phyloP scores from a whole-genome alignment of 2,888 invertebrate species.

The Plebejus melissa region DNA sequence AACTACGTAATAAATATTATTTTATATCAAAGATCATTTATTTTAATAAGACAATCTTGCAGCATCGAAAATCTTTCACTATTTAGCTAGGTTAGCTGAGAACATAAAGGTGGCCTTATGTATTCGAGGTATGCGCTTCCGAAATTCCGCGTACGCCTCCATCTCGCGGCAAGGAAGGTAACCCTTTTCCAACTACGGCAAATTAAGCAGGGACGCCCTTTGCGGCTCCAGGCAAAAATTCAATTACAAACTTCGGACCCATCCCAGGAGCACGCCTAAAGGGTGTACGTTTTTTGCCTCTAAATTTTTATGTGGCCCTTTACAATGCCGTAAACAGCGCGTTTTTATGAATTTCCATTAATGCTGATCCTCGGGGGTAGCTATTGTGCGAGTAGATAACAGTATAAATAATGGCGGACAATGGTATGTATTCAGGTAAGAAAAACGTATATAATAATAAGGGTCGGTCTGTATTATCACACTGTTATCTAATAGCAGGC shows the following conservation, averaged over 20 bases:
- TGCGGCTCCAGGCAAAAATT: slow-evolving; percentile 78
- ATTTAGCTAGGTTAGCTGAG: background rate
- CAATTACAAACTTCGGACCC: slow-evolving; percentile 75
- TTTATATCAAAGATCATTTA: too few species aligned
- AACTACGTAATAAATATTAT: too few species aligned
- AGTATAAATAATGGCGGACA: slow-evolving; percentile 19
- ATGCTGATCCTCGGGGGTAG: slow-evolving; percentile 53
- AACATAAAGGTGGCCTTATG: background rate
- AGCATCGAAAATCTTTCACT: background rate
- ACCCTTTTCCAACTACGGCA: slow-evolving; percentile 70
- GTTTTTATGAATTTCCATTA: slow-evolving; percentile 76
- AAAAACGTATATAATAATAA: background rate
- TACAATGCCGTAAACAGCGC: slow-evolving; percentile 74
- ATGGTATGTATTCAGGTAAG: slow-evolving; percentile 10
- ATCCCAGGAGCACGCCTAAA: slow-evolving; percentile 73
- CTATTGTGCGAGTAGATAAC: slow-evolving; percentile 30
- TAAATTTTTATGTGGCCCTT: slow-evolving; percentile 76
- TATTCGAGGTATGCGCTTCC: background rate
- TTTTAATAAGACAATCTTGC: background rate
- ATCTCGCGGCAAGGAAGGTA: slow-evolving; percentile 44
- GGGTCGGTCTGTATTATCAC: background rate
- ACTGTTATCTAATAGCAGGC: too few species aligned
- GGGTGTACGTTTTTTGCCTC: slow-evolving; percentile 66
- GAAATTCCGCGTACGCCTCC: slow-evolving; percentile 34
- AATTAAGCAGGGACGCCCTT: slow-evolving; percentile 75